Conservation (phyloP, 2,113 vertebrate genomes). For the Geothlypis trichas region DNA sequence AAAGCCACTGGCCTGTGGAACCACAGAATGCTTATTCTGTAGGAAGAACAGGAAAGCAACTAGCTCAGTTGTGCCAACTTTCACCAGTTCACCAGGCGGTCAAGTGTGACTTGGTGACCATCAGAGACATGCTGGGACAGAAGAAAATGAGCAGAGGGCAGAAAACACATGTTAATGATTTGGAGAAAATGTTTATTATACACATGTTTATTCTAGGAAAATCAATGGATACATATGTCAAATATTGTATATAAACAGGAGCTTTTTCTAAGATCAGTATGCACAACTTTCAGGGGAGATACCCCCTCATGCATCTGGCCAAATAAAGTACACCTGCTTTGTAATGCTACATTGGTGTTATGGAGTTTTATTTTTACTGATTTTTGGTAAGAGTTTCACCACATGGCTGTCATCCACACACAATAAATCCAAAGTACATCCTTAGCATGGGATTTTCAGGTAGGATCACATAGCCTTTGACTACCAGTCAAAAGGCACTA, state of each 20-base stretch:
- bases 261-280: background rate
- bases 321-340: background rate
- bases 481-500: background rate
- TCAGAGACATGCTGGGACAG: background rate
- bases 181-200: background rate
- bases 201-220: background rate
- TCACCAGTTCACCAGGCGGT: fast-evolving
- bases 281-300: background rate
- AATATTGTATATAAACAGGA: background rate
- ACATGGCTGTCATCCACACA: background rate
- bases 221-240: background rate
- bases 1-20: background rate
- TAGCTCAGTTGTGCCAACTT: background rate
- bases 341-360: background rate
- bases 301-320: fast-evolving
- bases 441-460: background rate
- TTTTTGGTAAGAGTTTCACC: background rate
- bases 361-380: background rate
- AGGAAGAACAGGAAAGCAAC: background rate
- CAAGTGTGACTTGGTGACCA: background rate
- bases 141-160: background rate
- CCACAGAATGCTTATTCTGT: background rate
- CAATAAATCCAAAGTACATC: background rate
- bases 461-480: background rate
- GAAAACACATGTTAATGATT: background rate